Percentiles rank a stretch among this genome's conserved stretches.
Evolutionary conservation across 2,113 vertebrate genomes (phyloP).

Genomic region (Rhadina sibilatrix): DNA sequence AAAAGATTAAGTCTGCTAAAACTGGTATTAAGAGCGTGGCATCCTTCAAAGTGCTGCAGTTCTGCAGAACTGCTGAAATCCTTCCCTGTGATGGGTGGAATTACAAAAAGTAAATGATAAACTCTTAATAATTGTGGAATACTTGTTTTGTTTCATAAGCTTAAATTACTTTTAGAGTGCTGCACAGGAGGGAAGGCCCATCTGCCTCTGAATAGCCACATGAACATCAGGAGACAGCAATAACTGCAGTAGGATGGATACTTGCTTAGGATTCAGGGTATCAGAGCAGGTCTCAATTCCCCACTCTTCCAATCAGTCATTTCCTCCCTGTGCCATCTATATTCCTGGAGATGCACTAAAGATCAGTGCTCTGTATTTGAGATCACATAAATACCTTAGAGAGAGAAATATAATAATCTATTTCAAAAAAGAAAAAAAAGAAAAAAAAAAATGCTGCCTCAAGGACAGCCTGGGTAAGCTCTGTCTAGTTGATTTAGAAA

Average conservation of each 20-base stretch:
- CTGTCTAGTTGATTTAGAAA: slow-evolving; percentile 15
- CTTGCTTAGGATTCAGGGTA: background rate
- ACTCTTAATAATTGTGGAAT: slow-evolving; percentile 11
- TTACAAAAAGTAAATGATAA: slow-evolving; percentile 4
- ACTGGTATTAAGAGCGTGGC: background rate
- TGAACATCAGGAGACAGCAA: background rate
- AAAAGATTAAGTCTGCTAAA: slow-evolving; percentile 5
- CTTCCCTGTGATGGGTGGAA: background rate
- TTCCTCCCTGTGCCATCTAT: background rate
- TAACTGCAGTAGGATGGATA: background rate
- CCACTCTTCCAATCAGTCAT: background rate
- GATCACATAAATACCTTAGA: slow-evolving; percentile 19
- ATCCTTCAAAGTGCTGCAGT: background rate
- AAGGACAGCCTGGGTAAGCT: background rate
- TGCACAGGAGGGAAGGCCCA: slow-evolving; percentile 9
- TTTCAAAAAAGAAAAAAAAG: background rate
- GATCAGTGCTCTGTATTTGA: background rate
- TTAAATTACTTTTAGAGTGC: slow-evolving; percentile 15
- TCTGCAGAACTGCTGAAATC: slow-evolving; percentile 16
- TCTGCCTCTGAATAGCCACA: slow-evolving; percentile 4
- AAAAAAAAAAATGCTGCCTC: background rate
- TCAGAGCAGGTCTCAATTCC: slow-evolving; percentile 26
- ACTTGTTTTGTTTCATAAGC: slow-evolving; percentile 43
- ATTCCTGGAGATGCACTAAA: slow-evolving; percentile 3
- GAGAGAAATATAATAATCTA: slow-evolving; percentile 35